phyloP scores from a whole-genome alignment of 2,113 vertebrate genomes.

The Lepidothrix coronata region DNA sequence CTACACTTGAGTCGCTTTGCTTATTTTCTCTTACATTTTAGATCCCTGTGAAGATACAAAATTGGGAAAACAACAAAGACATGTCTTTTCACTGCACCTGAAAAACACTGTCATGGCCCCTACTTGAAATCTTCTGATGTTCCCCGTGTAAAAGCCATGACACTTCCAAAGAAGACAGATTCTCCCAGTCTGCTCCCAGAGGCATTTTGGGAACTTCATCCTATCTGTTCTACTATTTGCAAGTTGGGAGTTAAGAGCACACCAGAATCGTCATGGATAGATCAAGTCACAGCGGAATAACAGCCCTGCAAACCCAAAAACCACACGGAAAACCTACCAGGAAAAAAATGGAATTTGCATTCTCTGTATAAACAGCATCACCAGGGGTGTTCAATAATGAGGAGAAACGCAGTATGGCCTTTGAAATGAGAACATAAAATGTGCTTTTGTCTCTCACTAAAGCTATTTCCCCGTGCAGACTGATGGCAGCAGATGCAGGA shows the following conservation, averaged over 20 bases:
- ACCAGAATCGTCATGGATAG: background rate
- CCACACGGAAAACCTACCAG: background rate
- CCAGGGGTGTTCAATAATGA: background rate
- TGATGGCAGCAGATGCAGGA: constrained; percentile 70
- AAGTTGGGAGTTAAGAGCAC: background rate
- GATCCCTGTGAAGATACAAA: background rate
- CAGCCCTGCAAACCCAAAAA: background rate
- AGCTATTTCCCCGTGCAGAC: constrained; percentile 36
- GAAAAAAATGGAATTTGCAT: background rate
- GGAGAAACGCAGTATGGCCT: background rate
- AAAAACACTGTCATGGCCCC: background rate
- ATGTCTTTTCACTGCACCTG: background rate
- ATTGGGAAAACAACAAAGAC: background rate
- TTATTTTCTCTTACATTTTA: background rate
- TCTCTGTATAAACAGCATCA: background rate
- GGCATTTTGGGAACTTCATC: background rate
- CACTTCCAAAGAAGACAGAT: background rate
- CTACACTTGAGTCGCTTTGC: background rate
- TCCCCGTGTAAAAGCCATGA: background rate
- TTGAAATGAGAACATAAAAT: background rate
- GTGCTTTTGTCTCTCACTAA: constrained; percentile 40
- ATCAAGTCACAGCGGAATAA: background rate
- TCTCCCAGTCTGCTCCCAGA: background rate
- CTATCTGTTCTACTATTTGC: background rate
- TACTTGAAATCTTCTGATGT: background rate